Base-by-base conservation (phyloP, 64 coral and sea anemone species). In the Porites lutea region DNA sequence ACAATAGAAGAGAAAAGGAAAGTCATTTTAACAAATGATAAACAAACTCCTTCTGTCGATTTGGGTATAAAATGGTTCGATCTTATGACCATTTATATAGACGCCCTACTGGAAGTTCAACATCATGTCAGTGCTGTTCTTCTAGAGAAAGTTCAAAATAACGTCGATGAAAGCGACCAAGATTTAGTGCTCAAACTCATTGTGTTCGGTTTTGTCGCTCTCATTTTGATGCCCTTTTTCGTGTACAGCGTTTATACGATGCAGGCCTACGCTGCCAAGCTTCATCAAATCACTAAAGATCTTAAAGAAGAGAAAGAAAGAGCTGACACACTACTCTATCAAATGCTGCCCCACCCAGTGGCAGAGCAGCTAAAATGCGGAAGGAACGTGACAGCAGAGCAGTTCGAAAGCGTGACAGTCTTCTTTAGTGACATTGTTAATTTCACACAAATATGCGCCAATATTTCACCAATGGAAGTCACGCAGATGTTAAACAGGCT, bases 391-490 rank as follows among this genome's bases (percentile, higher is more conserved):
- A 6, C 43, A 3, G 76, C 92, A 10, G 86, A 94, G 48, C 60
- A 94, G 50, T 94, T 94, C 65, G 92, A 94, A 16, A 94, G 78
- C 63, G 92, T 94, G 14, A 94, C 92, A 5, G 92, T 94, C 15
- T 94, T 72, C n/a, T 94, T 94, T 70, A 83, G 75, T 49, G 92
- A 94, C 60, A 94, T 94, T 52, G 92, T 94, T 0, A 84, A 83
- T 45, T 94, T 94, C 48, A 94, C 92, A 53, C 89, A 83, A 45
- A 94, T 94, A 13, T 94, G 92, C 74, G 58, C 92, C 2, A 74
- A 16, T 13, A 84, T 92, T 44, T 77, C 90, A 21, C 90, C 90
- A 9, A 92, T 92, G 50, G 79, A 83, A 20, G 90, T 92, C 16
- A 92, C 90, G 14, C 23, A 51, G 11, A 92, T 92, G 79, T 84